Conservation (phyloP, 2,888 invertebrate genomes). For the Pristionchus entomophagus region DNA sequence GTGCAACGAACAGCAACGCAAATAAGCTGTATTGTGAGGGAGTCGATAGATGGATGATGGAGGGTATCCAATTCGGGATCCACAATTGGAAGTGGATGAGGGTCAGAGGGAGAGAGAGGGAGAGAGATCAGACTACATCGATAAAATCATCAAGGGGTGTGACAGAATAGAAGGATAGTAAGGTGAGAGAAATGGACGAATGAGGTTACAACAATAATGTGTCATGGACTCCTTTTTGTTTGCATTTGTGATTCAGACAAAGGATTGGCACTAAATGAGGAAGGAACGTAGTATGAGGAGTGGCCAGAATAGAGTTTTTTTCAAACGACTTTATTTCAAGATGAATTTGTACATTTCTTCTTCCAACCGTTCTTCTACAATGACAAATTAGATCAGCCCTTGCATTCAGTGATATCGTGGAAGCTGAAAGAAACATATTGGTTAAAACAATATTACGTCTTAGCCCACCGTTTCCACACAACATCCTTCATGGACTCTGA, state of each 20-base stretch:
- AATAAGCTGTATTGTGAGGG: constrained; percentile 36
- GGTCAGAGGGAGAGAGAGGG: background rate
- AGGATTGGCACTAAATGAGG: background rate
- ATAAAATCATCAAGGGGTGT: no score
- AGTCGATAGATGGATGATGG: background rate
- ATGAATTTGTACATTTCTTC: background rate
- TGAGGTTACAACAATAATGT: background rate
- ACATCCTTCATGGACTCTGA: background rate
- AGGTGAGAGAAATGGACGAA: no score
- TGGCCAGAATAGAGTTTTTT: background rate
- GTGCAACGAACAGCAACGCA: background rate
- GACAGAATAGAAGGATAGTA: no score
- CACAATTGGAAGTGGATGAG: background rate
- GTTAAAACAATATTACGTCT: background rate
- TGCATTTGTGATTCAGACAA: background rate
- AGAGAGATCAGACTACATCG: background rate
- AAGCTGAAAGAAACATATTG: background rate
- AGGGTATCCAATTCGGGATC: background rate
- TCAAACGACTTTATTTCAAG: background rate
- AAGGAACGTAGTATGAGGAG: background rate
- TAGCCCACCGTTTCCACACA: background rate
- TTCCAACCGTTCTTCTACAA: background rate
- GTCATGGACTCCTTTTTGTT: background rate
- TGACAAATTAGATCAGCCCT: no score
- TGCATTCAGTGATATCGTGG: background rate